Evolutionary conservation across 2,888 invertebrate genomes (phyloP).

Genomic region (Caenorhabditis uteleia): DNA sequence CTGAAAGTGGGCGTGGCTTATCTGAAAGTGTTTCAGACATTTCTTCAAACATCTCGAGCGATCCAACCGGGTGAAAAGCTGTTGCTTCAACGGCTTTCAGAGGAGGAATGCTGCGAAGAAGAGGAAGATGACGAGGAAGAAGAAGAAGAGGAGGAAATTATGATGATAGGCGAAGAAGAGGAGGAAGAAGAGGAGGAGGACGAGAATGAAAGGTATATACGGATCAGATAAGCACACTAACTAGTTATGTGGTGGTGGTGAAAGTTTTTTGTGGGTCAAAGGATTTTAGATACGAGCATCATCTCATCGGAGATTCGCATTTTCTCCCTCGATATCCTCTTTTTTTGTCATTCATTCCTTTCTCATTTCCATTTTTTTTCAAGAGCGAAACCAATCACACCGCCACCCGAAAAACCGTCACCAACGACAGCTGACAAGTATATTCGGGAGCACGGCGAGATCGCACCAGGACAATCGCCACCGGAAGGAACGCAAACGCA

Average conservation of each 20-base stretch:
- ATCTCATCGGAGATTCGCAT: neutral
- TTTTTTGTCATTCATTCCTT: neutral
- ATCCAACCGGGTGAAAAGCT: constrained; percentile 49
- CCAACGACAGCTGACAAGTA: constrained; percentile 18
- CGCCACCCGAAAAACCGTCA: constrained; percentile 14
- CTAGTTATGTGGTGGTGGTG: neutral
- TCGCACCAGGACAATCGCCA: constrained; percentile 38
- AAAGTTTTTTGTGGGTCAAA: neutral
- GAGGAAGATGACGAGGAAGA: constrained; percentile 21
- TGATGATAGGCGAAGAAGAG: constrained; percentile 21
- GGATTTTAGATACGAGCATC: neutral
- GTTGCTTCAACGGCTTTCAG: constrained; percentile 22
- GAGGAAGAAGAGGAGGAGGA: constrained; percentile 15
- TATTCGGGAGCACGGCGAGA: constrained; percentile 38
- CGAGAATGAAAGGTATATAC: neutral
- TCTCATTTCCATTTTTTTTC: neutral
- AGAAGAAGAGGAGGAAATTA: constrained; percentile 24
- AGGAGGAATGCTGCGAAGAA: constrained; percentile 42
- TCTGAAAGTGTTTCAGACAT: constrained; percentile 42
- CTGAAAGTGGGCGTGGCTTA: neutral
- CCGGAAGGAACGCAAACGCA: constrained; percentile 85
- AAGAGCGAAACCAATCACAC: constrained; percentile 1
- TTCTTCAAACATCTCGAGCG: constrained; percentile 53
- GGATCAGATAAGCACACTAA: neutral
- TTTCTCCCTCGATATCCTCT: neutral